phyloP scores from a whole-genome alignment of 1,140 invertebrate species.

The Brachionus koreanus region DNA sequence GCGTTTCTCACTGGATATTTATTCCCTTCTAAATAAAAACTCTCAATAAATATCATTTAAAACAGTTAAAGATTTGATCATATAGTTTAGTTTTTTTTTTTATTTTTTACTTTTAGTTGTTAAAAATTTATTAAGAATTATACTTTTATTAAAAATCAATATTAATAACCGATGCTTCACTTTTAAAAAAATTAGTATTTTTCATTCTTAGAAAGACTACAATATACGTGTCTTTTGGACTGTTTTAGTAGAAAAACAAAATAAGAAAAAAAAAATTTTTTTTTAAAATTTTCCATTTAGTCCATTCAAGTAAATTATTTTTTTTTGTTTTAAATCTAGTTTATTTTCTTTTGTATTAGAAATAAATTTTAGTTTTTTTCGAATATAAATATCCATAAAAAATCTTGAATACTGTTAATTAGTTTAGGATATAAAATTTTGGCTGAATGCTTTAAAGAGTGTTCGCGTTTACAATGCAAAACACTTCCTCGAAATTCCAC shows the following conservation, averaged over 20 bases:
- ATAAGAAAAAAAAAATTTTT: too few species aligned
- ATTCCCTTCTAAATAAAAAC: neutral
- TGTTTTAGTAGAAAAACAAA: too few species aligned
- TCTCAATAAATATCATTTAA: neutral
- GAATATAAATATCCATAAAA: neutral
- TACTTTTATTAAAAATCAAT: too few species aligned
- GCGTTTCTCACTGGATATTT: constrained; percentile 5
- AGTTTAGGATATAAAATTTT: neutral
- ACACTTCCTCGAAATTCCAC: neutral
- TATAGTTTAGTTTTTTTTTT: neutral
- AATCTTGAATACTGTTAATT: neutral
- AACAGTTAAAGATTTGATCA: neutral
- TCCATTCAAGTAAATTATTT: too few species aligned
- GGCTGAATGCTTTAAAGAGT: neutral
- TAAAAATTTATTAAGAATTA: neutral
- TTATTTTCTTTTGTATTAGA: too few species aligned
- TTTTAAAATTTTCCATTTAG: too few species aligned
- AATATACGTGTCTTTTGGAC: too few species aligned
- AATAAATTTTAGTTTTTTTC: too few species aligned
- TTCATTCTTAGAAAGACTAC: too few species aligned
- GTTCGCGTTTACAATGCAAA: neutral
- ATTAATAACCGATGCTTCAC: too few species aligned
- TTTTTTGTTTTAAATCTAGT: too few species aligned
- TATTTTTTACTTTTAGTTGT: neutral
- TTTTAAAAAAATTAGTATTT: too few species aligned